Evolutionary conservation across 2,113 vertebrate genomes (phyloP).

Genomic region (Neodon shergylaensis): DNA sequence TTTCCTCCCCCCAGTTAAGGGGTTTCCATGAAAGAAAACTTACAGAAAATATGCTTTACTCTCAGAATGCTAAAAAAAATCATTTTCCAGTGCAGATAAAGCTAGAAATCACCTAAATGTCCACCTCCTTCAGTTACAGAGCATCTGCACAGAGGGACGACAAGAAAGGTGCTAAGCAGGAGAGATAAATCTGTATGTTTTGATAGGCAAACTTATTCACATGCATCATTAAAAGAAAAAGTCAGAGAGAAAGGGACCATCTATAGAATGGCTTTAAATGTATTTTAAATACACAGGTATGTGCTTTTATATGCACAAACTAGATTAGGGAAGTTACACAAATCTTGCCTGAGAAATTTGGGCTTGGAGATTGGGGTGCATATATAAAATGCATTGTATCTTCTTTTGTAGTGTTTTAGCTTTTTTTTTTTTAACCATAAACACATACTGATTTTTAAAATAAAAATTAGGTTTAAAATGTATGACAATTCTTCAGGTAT

Average conservation of each 20-base stretch:
- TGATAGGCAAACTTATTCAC: background rate
- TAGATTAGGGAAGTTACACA: background rate
- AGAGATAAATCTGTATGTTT: background rate
- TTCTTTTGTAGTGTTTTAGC: background rate
- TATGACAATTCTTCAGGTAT: background rate
- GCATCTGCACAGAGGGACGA: background rate
- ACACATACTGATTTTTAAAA: background rate
- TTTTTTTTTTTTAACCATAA: background rate
- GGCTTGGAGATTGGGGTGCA: background rate
- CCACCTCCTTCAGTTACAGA: constrained; percentile 38
- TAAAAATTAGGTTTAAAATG: background rate
- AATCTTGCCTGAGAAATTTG: background rate
- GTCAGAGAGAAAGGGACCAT: background rate
- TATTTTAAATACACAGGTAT: constrained; percentile 22
- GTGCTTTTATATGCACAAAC: background rate
- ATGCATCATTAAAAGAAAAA: constrained; percentile 15
- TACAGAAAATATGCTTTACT: background rate
- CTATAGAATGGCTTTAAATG: background rate
- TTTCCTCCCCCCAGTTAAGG: background rate
- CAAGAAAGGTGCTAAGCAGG: constrained; percentile 9
- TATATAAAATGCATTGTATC: background rate
- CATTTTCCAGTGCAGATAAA: constrained; percentile 29
- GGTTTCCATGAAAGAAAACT: background rate
- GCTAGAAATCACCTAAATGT: constrained; percentile 14
- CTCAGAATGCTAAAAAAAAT: constrained; percentile 12